Percentiles rank a stretch among this genome's conserved stretches.
These are phyloP conservation scores for Elanoides forficatus DNA, from an alignment of 2,113 vertebrate genomes.

Conservation along the genomic window DNA sequence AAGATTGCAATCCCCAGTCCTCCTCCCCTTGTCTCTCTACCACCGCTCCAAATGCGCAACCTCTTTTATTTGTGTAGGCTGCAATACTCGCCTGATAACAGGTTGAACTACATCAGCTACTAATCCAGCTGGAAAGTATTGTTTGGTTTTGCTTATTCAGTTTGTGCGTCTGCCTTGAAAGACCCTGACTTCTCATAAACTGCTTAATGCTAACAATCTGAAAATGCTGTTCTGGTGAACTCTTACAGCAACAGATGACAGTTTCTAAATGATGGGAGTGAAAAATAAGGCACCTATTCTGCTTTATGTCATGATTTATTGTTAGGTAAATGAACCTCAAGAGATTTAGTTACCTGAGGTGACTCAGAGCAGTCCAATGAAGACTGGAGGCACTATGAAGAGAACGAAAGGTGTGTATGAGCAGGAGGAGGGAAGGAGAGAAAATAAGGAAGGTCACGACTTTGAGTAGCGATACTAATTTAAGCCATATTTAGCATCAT, in stretches of 20 bases:
- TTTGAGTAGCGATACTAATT: background rate
- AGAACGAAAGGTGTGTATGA: background rate
- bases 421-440: background rate
- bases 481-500: background rate
- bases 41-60: background rate
- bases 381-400: background rate
- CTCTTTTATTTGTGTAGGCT: background rate
- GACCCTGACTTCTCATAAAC: background rate
- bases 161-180: background rate
- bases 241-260: background rate
- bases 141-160: background rate
- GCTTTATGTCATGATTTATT: background rate
- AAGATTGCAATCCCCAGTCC: background rate
- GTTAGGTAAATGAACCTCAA: background rate
- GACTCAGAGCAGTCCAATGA: background rate
- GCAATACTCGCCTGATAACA: background rate
- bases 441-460: background rate
- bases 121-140: background rate
- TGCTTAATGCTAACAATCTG: background rate
- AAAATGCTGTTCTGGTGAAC: background rate
- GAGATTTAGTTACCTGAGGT: background rate
- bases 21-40: background rate
- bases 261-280: background rate
- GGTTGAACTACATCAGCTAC: background rate
- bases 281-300: background rate